Percentiles rank a stretch among this genome's conserved stretches.
Conservation (phyloP, 2,888 invertebrate genomes). For the Micropterix aruncella region DNA sequence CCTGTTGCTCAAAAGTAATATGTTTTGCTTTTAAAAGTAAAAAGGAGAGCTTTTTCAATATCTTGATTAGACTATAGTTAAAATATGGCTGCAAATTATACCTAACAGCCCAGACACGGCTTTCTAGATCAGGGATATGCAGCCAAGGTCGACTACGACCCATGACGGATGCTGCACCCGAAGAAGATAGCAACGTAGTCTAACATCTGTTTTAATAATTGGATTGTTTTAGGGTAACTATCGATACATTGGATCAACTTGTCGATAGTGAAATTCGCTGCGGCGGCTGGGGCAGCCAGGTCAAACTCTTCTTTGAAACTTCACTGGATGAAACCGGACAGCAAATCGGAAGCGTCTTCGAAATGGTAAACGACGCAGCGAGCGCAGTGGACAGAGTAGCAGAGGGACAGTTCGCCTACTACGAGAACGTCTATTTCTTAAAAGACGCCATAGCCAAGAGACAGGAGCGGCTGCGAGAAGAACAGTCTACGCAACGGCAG, state of each 20-base stretch:
- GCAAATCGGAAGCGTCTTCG: constrained; percentile 51
- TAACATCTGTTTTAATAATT: too few relatives aligned
- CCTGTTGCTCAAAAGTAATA: too few relatives aligned
- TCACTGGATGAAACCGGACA: constrained; percentile 53
- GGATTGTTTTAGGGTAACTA: constrained; percentile 60
- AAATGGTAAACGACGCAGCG: constrained; percentile 43
- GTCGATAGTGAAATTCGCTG: constrained; percentile 48
- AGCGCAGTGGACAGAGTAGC: constrained; percentile 52
- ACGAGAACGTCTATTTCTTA: constrained; percentile 61
- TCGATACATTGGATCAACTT: constrained; percentile 59
- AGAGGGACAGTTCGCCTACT: constrained; percentile 61
- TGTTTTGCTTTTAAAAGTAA: too few relatives aligned
- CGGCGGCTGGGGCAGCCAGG: constrained; percentile 61
- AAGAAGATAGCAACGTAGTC: too few relatives aligned
- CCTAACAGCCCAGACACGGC: too few relatives aligned
- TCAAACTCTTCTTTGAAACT: constrained; percentile 52
- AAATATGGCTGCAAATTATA: too few relatives aligned
- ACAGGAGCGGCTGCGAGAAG: constrained; percentile 24
- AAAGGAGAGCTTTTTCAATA: too few relatives aligned
- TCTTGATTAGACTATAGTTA: too few relatives aligned
- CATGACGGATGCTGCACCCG: too few relatives aligned
- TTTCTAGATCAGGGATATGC: too few relatives aligned
- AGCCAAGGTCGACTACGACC: too few relatives aligned
- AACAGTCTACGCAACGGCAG: constrained; percentile 14
- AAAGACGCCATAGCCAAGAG: constrained; percentile 48